Evolutionary conservation across 1,140 invertebrate species (phyloP), one percentile per base, ranked within the genome.

Genomic region (Megathymus violae): DNA sequence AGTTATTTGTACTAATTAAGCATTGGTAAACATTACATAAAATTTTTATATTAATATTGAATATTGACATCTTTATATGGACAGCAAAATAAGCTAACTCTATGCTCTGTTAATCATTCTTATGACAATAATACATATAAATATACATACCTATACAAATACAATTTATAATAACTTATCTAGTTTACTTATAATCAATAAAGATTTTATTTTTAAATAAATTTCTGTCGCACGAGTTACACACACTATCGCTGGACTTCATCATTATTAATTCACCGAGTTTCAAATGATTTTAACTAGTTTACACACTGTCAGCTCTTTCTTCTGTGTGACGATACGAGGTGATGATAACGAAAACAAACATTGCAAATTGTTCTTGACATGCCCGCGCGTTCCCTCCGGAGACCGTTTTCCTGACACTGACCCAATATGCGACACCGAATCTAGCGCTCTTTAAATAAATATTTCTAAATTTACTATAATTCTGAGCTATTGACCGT

Each of bases 341-440:
- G 27, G 27, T 31, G 9, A 31, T 9, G 9, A 31, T 31, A 31
- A 31, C 27, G n/a, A 31, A 31, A 9, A 31, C 27, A 2, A 22
- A 22, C 5, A 22, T 22, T 22, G 19, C 19, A 22, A 22, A 3
- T 22, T 22, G 27, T n/a, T 13, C 13, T 34, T 9, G 19, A 1
- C 36, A 25, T 50, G 4, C 11, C 7, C 9, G 7, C 7, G 27
- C 27, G 27, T 48, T 31, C 27, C 9, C 27, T 31, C 38, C 34
- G 16, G 40, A 25, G 58, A 58, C 43, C 13, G 47, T 44, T 50
- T 52, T 58, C 52, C 38, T 64, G 62, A 74, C 67, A 71, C 63
- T 71, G 75, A 72, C 69, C 74, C 56, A 75, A 68, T 70, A 69
- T 47, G 54, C 62, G 62, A 67, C 64, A 62, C 52, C 54, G 47